phyloP scores from a whole-genome alignment of 2,113 vertebrate genomes.

The Pseudorectes ferrugineus region DNA sequence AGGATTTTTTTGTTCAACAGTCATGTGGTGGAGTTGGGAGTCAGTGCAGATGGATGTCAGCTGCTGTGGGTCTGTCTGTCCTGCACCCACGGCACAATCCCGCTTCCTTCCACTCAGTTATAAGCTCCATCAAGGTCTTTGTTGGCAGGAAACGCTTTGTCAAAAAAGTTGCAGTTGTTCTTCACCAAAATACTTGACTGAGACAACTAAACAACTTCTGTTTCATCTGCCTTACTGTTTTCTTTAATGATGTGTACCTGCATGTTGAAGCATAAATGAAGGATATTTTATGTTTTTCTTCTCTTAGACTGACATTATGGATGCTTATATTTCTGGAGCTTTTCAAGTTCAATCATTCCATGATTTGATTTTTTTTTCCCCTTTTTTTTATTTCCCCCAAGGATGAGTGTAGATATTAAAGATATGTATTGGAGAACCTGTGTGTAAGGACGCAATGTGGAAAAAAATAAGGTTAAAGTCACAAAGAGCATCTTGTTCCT shows the following conservation, averaged over 20 bases:
- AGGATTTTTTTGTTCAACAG: not conserved
- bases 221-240: not conserved
- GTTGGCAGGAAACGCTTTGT: fast-evolving
- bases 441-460: not conserved
- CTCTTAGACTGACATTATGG: not conserved
- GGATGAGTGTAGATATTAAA: not conserved
- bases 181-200: not conserved
- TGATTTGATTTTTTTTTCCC: not conserved
- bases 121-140: not conserved
- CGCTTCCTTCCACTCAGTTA: too few species aligned
- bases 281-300: not conserved
- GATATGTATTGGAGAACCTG: not conserved
- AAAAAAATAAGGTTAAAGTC: not conserved
- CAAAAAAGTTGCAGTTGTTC: not conserved
- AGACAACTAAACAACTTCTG: not conserved
- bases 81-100: fast-evolving
- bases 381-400: not conserved
- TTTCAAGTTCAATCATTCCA: not conserved
- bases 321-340: not conserved
- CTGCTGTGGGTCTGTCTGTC: not conserved
- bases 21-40: not conserved
- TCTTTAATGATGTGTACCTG: not conserved
- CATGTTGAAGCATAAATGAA: not conserved
- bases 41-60: not conserved
- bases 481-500: not conserved